Evolutionary conservation across 2,797 vertebrate genomes (phyloP).

Genomic region (Myiotriccus ornatus): DNA sequence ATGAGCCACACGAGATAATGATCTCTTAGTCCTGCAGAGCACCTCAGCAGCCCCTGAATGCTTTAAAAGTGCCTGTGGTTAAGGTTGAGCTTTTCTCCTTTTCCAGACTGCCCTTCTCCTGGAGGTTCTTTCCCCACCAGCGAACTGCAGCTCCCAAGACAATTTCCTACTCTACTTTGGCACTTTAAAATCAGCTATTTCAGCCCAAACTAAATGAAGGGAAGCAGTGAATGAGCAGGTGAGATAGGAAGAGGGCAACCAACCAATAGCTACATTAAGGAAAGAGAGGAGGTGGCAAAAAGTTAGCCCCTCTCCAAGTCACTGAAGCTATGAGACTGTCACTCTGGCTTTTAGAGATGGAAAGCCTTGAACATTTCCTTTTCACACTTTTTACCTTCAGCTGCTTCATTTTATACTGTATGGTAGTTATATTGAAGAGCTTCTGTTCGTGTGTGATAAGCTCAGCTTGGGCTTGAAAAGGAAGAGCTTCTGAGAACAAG

Average conservation of each 20-base stretch:
- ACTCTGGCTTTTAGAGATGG: background rate
- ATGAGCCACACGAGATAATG: background rate
- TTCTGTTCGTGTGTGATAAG: slow-evolving; percentile 34
- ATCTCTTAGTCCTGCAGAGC: background rate
- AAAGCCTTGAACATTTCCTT: background rate
- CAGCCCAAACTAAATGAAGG: background rate
- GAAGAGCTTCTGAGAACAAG: slow-evolving; percentile 7
- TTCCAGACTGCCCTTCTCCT: background rate
- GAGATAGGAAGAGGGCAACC: background rate
- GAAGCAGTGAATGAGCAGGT: background rate
- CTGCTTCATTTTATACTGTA: background rate
- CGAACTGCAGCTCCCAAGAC: background rate
- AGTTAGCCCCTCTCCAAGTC: background rate
- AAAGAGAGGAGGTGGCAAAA: background rate
- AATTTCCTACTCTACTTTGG: background rate
- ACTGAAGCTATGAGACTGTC: background rate
- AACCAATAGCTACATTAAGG: background rate
- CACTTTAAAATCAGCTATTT: background rate
- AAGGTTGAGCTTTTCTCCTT: background rate
- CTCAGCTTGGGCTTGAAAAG: background rate
- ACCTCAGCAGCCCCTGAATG: background rate
- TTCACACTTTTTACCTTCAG: slow-evolving; percentile 8
- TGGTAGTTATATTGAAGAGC: background rate
- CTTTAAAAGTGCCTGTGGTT: background rate
- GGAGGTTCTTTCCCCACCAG: background rate